Evolutionary conservation across 2,797 vertebrate genomes (phyloP).

Genomic region (Adrianichthys oophorus): DNA sequence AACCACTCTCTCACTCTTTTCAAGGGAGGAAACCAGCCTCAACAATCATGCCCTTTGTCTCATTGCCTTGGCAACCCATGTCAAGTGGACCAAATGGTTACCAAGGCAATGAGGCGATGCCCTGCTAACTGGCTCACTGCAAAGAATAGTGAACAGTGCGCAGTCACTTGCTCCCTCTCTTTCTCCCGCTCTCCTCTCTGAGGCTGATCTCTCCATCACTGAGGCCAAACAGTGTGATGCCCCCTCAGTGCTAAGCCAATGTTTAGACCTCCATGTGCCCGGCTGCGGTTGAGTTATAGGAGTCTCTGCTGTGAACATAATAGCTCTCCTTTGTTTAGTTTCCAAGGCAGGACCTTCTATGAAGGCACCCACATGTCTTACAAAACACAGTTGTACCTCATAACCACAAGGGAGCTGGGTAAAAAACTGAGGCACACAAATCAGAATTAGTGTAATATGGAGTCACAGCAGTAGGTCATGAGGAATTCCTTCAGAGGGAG

Average conservation of each 20-base stretch:
- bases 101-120: slow-evolving; percentile 77
- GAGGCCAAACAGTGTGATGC: slow-evolving; percentile 58
- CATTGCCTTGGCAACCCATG: slow-evolving; percentile 74
- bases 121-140: slow-evolving; percentile 73
- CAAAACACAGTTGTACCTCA: slow-evolving; percentile 22
- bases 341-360: slow-evolving; percentile 51
- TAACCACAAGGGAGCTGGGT: slow-evolving; percentile 33
- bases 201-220: slow-evolving; percentile 50
- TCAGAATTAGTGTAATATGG: slow-evolving; percentile 58
- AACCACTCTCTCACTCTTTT: slow-evolving; percentile 68
- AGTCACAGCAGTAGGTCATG: slow-evolving; percentile 42
- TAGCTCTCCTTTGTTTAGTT: slow-evolving; percentile 57
- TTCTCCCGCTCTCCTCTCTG: slow-evolving; percentile 22
- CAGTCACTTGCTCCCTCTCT: slow-evolving; percentile 27
- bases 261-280: slow-evolving; percentile 58
- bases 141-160: slow-evolving; percentile 62
- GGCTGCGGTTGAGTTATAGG: slow-evolving; percentile 58
- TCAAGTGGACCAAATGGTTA: slow-evolving; percentile 78
- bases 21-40: slow-evolving; percentile 74
- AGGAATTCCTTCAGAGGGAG: slow-evolving; percentile 21
- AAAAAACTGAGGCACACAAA: slow-evolving; percentile 59
- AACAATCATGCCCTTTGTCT: slow-evolving; percentile 84
- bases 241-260: slow-evolving; percentile 46
- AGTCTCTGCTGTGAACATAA: slow-evolving; percentile 62
- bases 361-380: slow-evolving; percentile 59